Evolutionary conservation across 2,888 invertebrate species (phyloP).

Genomic region (Brachynemurus nebulosus): DNA sequence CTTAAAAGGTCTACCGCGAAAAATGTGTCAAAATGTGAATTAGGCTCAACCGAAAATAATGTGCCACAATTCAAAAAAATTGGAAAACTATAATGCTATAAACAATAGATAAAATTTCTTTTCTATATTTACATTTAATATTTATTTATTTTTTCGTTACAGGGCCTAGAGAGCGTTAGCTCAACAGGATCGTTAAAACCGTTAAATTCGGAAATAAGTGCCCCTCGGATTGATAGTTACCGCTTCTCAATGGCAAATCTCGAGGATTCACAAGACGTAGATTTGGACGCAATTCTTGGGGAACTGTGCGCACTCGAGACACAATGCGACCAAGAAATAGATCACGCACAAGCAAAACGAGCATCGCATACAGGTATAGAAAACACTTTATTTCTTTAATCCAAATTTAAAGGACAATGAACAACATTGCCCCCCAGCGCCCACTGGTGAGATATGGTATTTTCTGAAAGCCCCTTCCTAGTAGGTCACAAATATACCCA

Average conservation of each 20-base stretch:
- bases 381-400: too few species aligned
- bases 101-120: too few species aligned
- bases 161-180: constrained; percentile 54
- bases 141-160: constrained; percentile 30
- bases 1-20: too few species aligned
- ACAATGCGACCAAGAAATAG: constrained; percentile 43
- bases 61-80: too few species aligned
- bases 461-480: too few species aligned
- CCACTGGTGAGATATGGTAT: too few species aligned
- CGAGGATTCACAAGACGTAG: constrained; percentile 92
- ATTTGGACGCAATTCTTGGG: constrained; percentile 91
- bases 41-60: too few species aligned
- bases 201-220: constrained; percentile 52
- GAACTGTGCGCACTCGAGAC: constrained; percentile 86
- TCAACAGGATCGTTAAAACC: constrained; percentile 44
- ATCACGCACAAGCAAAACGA: constrained; percentile 29
- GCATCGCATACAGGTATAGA: constrained; percentile 27
- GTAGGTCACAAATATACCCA: too few species aligned
- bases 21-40: too few species aligned
- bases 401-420: too few species aligned
- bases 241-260: constrained; percentile 93
- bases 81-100: too few species aligned
- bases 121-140: constrained; percentile 1
- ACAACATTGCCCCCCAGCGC: too few species aligned
- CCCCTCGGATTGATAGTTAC: constrained; percentile 78